Evolutionary conservation across 1,140 invertebrate genomes (phyloP), one percentile per base, ranked within the genome.

Genomic region (Eumaeus atala): DNA sequence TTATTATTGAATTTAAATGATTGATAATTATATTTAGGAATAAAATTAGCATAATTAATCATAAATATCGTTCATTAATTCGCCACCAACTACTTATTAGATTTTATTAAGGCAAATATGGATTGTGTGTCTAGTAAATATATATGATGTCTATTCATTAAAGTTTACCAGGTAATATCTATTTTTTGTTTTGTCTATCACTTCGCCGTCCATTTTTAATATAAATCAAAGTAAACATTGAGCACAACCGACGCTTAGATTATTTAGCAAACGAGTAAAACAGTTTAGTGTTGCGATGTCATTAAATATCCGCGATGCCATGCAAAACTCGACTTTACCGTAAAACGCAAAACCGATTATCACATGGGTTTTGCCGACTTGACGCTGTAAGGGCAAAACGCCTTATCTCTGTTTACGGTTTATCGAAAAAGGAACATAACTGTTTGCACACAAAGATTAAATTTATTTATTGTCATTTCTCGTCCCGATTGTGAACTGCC

Each of bases 341-440:
- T 44, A 44, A 17, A 17, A 44, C 16, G 9, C 14, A 17, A 16
- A 44, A 28, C 21, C 21, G 6, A 44, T 16, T 44, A 14, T 17
- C 9, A 9, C 9, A 9, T 14, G 7, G 0, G 14, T 9, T 12
- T 14, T 44, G 9, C 12, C 8, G 17, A 44, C 4, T 17, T 44
- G 7, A 10, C 16, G 36, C 35, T 48, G 9, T 36, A 35, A 37
- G 42, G 44, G 52, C 34, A 47, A 16, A 54, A 44, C 11, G 42
- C 54, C 34, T 58, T 62, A 62, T 62, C 60, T 51, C 12, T 54
- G 14, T 9, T 53, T 47, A 54, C 44, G 1, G 55, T 47, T 21
- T 61, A 57, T 51, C 40, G 50, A 4, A 56, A 62, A 58, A 49
- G 37, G 36, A 49, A 7, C 16, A 9, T 44, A 44, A 9, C 12